phyloP scores from a whole-genome alignment of 2,888 invertebrate genomes.

The Julus scanicus region DNA sequence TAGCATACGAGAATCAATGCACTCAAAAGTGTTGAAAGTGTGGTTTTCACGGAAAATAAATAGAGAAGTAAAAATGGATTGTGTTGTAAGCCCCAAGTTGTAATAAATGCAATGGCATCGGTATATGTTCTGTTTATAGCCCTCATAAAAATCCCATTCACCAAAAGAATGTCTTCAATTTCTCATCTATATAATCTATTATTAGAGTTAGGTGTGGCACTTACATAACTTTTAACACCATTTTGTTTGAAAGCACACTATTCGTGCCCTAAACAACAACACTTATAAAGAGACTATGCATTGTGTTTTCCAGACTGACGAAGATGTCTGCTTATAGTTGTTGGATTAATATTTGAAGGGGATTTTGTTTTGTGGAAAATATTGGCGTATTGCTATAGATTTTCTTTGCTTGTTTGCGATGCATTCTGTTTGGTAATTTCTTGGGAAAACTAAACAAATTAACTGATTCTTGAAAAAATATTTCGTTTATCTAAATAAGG shows the following conservation, averaged over 20 bases:
- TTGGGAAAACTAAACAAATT: too few species aligned
- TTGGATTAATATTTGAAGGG: not conserved
- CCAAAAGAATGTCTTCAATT: not conserved
- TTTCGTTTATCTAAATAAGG: too few species aligned
- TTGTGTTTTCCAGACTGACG: not conserved
- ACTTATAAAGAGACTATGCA: not conserved
- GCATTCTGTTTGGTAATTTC: too few species aligned
- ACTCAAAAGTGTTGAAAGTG: not conserved
- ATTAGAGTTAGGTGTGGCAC: not conserved
- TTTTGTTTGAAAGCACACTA: conserved; percentile 2
- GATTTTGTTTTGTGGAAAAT: not conserved
- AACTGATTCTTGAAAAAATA: too few species aligned
- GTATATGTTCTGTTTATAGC: not conserved
- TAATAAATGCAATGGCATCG: not conserved
- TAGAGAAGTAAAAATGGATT: conserved; percentile 12
- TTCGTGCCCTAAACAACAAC: not conserved
- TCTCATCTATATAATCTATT: not conserved
- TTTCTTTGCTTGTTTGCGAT: too few species aligned
- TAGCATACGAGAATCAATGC: not conserved
- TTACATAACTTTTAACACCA: not conserved
- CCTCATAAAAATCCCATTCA: conserved; percentile 21
- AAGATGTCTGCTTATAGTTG: not conserved
- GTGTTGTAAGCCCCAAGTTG: not conserved
- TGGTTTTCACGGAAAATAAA: not conserved
- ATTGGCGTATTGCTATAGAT: too few species aligned